Evolutionary conservation across 2,113 vertebrate genomes (phyloP), one percentile per base, ranked within the genome.

Genomic region (Micromys minutus): DNA sequence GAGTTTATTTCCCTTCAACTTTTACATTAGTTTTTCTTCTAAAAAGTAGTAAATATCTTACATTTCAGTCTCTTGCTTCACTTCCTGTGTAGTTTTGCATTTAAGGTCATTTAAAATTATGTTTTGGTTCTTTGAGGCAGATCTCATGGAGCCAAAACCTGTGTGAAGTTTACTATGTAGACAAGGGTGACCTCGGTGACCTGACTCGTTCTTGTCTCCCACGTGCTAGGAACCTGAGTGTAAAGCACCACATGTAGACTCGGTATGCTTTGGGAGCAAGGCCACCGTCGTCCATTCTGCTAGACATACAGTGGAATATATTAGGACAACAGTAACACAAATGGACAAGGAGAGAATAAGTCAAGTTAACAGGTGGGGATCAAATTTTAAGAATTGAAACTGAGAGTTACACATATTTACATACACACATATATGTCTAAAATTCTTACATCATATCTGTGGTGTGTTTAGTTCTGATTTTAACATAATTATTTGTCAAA

Each of bases 401-500:
- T 31, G 36, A 93, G 92, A 97, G 91, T 84, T 34, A 71, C 16
- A 39, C 7, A n/a, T 24, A 81, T 26, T 26, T 81, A 57, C 11
- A 81, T 22, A 80, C 2, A 21, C 15, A 22, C 34, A 24, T 36
- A 55, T 6, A 52, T 52, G 50, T 42, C 52, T 47, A 63, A 12
- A 89, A 77, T 79, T 71, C 89, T 94, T 63, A 63, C 86, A 22
- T 87, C 26, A 87, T 79, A 87, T 79, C 63, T 94, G 4, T 36
- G 92, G 88, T n/a, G 55, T 83, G 93, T 88, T 95, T 91, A 87
- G 39, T 55, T 74, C 71, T 36, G 2, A 77, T 69, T 80, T 87
- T 79, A 45, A 55, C 26, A 97, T 21, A n/a, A n/a, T n/a, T 17
- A 89, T 59, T 89, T 90, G 50, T 86, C 34, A 95, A 89, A 89